Evolutionary conservation across 2,797 vertebrate species (phyloP).

Genomic region (Bradypodion ventrale): DNA sequence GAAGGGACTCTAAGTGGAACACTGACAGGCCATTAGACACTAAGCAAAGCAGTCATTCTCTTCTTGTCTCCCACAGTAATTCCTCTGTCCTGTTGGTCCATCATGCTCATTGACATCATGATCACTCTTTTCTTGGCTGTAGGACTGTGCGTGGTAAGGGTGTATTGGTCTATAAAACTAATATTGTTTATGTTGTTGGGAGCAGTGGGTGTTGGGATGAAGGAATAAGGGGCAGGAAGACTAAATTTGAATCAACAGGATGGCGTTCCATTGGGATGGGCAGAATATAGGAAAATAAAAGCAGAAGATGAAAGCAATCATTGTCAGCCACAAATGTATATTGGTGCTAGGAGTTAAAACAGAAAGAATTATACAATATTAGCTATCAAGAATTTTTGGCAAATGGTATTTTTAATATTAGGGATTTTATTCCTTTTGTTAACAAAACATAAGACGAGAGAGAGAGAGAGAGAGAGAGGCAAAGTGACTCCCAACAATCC

Average conservation of each 20-base stretch:
- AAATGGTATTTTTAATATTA: no score
- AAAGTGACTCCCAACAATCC: no score
- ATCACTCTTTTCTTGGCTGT: neutral
- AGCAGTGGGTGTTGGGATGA: neutral
- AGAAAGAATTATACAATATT: no score
- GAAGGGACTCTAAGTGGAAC: no score
- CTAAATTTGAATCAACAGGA: neutral
- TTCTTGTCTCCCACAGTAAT: neutral
- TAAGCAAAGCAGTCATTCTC: neutral
- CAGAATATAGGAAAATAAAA: no score
- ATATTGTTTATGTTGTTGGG: neutral
- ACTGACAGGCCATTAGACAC: neutral
- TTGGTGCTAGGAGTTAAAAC: no score
- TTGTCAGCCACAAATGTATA: no score
- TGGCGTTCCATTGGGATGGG: neutral
- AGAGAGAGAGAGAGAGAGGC: no score
- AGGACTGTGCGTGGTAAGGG: constrained; percentile 11
- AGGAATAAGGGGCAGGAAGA: neutral
- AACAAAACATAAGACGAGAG: no score
- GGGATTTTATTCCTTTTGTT: no score
- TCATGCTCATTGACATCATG: neutral
- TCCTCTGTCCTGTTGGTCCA: neutral
- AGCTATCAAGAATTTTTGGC: no score
- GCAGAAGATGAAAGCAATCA: no score
- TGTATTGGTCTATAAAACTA: neutral